Evolutionary conservation across 2,888 invertebrate genomes (phyloP).

Genomic region (Fabriciana adippe): DNA sequence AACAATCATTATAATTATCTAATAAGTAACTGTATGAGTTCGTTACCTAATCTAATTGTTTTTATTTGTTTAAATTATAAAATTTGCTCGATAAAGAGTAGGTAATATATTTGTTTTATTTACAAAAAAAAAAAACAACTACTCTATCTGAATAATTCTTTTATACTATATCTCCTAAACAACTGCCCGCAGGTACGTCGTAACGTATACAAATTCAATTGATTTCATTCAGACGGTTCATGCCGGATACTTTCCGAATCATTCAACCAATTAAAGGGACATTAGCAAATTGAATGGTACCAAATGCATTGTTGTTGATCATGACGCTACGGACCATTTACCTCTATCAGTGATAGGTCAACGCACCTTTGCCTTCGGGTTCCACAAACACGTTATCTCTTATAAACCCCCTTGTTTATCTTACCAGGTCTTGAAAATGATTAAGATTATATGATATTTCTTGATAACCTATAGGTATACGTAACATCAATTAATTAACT

Average conservation of each 20-base stretch:
- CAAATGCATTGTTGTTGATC: slow-evolving; percentile 66
- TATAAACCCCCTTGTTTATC: slow-evolving; percentile 39
- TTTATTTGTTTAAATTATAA: too few species aligned
- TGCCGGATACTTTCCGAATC: slow-evolving; percentile 55
- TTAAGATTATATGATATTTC: not conserved
- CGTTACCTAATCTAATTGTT: too few species aligned
- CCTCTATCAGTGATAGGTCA: slow-evolving; percentile 57
- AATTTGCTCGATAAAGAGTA: too few species aligned
- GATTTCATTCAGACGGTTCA: slow-evolving; percentile 46
- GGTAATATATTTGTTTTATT: too few species aligned
- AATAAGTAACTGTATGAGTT: too few species aligned
- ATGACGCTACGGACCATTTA: slow-evolving; percentile 70
- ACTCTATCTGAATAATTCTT: too few species aligned
- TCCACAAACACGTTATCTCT: slow-evolving; percentile 45
- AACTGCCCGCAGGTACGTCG: slow-evolving; percentile 30
- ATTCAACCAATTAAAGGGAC: slow-evolving; percentile 74
- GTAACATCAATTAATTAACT: not conserved
- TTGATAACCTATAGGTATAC: slow-evolving; percentile 16
- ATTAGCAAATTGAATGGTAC: slow-evolving; percentile 78
- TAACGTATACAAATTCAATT: slow-evolving; percentile 40
- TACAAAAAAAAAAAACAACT: too few species aligned
- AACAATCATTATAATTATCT: too few species aligned
- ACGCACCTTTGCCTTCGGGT: slow-evolving; percentile 56
- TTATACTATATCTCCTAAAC: slow-evolving; percentile 20
- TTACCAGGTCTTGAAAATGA: slow-evolving; percentile 12